Evolutionary conservation across 2,888 invertebrate species (phyloP), one percentile per base, ranked within the genome.

Genomic region (Macrophya annulata): DNA sequence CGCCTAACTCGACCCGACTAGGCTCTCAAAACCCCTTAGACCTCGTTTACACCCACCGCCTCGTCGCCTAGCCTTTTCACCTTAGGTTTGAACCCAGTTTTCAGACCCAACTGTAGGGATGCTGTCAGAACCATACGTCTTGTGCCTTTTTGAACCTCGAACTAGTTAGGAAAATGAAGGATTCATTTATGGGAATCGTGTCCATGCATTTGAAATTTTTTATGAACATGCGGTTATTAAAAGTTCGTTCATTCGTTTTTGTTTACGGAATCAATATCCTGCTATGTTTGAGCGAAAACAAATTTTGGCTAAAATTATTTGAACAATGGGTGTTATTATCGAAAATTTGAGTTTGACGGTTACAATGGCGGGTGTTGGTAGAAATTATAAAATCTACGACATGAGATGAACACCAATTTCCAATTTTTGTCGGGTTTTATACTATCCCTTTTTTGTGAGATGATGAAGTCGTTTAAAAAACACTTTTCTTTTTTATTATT

Each of bases 21-120:
- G 15, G 79, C 55, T 37, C 55, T 59, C 81, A 25, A 62, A 62
- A 62, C 12, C 81, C 81, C 21, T 77, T 37, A 77, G 48, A 77
- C 77, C 77, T 77, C 77, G 51, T n/a, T 77, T 55, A 31, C 51
- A 55, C 48, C 21, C 59, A 43, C 62, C n/a, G 31, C 81, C 59
- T 40, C 40, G 43, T 59, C n/a, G 21, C 81, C 62, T 62, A 62
- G 81, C 81, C 81, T 62, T 72, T 81, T 81, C 81, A 81, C 59
- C 62, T 43, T 81, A 31, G 81, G 81, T 62, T 62, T 43, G 15
- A 40, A 17, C 59, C 59, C 40, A 62, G 81, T 62, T 74, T 74
- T 43, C 45, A 21, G 12, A 21, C 59, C 43, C 40, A 48, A n/a
- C 55, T 31, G 17, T n/a, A 37, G 31, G 31, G n/a, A 10, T 21